Evolutionary conservation across 2,113 vertebrate genomes (phyloP), one percentile per base, ranked within the genome.

Genomic region (Thryonomys swinderianus): DNA sequence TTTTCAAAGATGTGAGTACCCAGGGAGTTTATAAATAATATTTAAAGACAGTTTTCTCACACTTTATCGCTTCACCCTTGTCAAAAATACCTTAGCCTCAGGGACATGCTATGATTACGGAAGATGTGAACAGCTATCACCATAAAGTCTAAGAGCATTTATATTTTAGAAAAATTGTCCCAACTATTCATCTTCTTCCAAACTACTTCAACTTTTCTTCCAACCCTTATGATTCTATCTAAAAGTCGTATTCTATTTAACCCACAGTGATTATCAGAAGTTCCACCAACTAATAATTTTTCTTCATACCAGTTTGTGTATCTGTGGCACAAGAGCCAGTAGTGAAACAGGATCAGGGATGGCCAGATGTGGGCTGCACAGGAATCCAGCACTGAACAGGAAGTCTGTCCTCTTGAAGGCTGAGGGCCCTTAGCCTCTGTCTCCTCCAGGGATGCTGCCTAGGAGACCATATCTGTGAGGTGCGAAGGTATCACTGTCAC

Each of bases 141-240:
- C 37, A 67, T 42, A 78, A 4, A 85, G 27, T 67, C 92, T 90
- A 79, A 85, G 53, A 94, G 87, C 67, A 21, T 74, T 34, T 62
- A 48, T 69, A 83, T 55, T 20, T 95, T 67, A 90, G 25, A 76
- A n/a, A 96, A 88, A 48, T 62, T 88, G 37, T 1, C 57, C n/a
- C 32, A 93, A n/a, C 23, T 88, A 7, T 80, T 87, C n/a, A 53
- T 82, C 40, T 89, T 57, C 23, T 55, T 71, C 66, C 27, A 92
- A 94, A 94, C 42, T 5, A 62, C 40, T 83, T 79, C 6, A 88
- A 83, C 13, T 90, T 90, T 88, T 92, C 79, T 66, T 88, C 32
- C 76, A 93, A 83, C 30, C 0, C 27, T 80, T 30, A 59, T 57
- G 5, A 57, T 84, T 86, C 95, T 78, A 48, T 94, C 79, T 88